phyloP scores from a whole-genome alignment of 2,888 invertebrate species.

The Zeuzera pyrina region DNA sequence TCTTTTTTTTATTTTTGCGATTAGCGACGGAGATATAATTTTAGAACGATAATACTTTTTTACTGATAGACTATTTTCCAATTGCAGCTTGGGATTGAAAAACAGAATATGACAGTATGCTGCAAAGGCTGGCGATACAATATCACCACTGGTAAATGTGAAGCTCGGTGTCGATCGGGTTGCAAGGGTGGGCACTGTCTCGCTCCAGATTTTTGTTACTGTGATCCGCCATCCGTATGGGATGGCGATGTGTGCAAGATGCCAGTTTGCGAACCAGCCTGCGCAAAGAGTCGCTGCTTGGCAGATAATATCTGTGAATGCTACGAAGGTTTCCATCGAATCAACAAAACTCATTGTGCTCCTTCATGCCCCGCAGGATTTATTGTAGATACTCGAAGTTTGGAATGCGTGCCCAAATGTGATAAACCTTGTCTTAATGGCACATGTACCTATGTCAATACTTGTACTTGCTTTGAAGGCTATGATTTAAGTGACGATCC shows the following conservation, averaged over 20 bases:
- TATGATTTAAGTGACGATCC: no score
- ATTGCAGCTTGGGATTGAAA: no score
- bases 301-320: conserved; percentile 47
- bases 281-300: conserved; percentile 41
- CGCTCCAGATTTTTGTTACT: conserved; percentile 44
- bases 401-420: no score
- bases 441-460: no score
- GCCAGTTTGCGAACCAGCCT: conserved; percentile 23
- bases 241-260: conserved; percentile 19
- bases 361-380: no score
- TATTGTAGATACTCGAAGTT: no score
- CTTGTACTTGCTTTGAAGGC: no score
- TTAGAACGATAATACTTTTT: no score
- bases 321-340: conserved; percentile 34
- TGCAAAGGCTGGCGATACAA: conserved; percentile 54
- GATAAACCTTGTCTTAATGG: no score
- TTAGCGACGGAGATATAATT: no score
- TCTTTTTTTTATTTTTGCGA: no score
- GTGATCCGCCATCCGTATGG: conserved; percentile 36
- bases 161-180: conserved; percentile 60
- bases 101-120: conserved; percentile 45
- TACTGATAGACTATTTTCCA: no score
- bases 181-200: conserved; percentile 58
- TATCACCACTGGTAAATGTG: conserved; percentile 40
- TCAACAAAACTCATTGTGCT: conserved; percentile 21